A percentile compares a stretch with the other conserved stretches of the same genome.
These are phyloP conservation scores for Anguilla marmorata DNA, from an alignment of 2,797 vertebrate genomes.

Conservation along the genomic window DNA sequence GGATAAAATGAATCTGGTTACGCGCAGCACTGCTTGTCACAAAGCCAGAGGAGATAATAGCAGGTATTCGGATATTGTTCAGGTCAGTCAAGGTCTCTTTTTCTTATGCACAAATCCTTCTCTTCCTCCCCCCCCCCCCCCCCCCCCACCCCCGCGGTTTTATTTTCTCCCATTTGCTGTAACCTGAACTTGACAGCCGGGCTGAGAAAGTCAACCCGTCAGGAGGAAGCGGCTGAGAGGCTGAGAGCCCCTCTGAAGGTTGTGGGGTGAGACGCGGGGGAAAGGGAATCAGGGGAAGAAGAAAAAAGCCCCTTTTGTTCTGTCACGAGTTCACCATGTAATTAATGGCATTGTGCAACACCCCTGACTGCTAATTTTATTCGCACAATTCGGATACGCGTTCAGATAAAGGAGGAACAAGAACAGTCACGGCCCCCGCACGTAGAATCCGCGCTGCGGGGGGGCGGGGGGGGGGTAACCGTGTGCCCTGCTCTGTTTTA, in stretches of 20 bases:
- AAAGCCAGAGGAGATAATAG: neutral
- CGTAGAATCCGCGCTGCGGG: neutral
- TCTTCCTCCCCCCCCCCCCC: neutral
- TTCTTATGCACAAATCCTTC: conserved; percentile 19
- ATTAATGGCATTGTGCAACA: conserved; percentile 35
- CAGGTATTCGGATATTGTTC: neutral
- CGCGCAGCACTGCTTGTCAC: conserved; percentile 29
- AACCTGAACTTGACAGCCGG: conserved; percentile 39
- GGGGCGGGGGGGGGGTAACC: neutral
- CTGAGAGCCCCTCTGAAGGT: conserved; percentile 24
- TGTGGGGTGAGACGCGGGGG: conserved; percentile 6
- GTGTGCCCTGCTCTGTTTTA: neutral
- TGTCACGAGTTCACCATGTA: conserved; percentile 21
- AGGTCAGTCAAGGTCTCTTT: conserved; percentile 23
- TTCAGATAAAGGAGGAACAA: conserved; percentile 17
- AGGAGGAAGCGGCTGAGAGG: conserved; percentile 21
- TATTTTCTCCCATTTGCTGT: conserved; percentile 34
- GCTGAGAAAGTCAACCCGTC: conserved; percentile 26
- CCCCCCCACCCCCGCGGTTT: neutral
- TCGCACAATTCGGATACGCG: conserved; percentile 2
- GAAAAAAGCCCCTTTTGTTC: conserved; percentile 6
- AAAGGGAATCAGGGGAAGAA: neutral
- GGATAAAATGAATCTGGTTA: conserved; percentile 18
- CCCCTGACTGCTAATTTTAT: conserved; percentile 31
- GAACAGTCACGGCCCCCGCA: neutral